A percentile compares a stretch with the other conserved stretches of the same genome.
phyloP scores from a whole-genome alignment of 2,888 invertebrate genomes.

The Folsomia manolachei region DNA sequence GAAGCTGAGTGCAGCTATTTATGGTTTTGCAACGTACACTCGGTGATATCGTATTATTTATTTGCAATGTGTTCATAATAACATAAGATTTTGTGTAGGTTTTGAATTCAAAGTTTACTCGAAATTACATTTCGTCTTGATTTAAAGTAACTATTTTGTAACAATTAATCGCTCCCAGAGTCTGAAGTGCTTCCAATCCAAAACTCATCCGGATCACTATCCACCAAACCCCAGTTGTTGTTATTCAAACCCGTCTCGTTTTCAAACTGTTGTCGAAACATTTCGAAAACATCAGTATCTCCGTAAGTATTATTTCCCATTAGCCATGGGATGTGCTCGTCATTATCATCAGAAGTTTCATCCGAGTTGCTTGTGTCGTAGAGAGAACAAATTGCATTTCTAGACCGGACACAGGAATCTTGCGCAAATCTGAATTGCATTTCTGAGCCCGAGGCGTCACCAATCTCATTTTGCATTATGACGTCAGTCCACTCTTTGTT shows the following conservation, averaged over 20 bases:
- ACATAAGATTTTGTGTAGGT: too few species aligned
- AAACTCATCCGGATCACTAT: background rate
- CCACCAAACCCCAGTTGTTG: background rate
- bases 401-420: background rate
- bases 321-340: background rate
- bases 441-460: background rate
- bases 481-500: slow-evolving; percentile 34
- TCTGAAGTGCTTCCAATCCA: background rate
- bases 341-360: background rate
- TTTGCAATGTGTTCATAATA: too few species aligned
- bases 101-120: too few species aligned
- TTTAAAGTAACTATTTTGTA: too few species aligned
- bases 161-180: background rate
- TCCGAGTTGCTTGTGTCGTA: background rate
- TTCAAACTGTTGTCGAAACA: slow-evolving; percentile 26
- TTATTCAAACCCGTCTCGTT: slow-evolving; percentile 20
- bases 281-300: slow-evolving; percentile 16
- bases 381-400: background rate
- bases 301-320: background rate
- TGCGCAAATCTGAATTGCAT: background rate
- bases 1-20: too few species aligned
- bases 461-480: slow-evolving; percentile 11
- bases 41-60: too few species aligned
- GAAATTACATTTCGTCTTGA: too few species aligned
- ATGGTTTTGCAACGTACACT: too few species aligned